Conservation (phyloP, 64 coral and sea anemone species). For the Montipora sp. region DNA sequence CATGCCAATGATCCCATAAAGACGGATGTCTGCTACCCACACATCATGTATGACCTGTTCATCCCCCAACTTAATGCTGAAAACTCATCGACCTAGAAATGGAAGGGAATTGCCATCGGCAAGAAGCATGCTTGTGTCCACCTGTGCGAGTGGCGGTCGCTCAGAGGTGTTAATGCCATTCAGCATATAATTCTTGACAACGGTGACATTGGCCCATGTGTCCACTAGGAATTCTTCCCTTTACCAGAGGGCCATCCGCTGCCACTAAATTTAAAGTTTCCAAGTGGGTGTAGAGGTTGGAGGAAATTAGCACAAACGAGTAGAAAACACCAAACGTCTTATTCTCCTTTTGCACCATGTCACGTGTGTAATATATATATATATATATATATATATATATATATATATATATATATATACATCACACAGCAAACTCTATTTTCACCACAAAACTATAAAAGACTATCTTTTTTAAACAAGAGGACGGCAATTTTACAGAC, state of each 20-base stretch:
- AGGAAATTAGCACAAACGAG: too few species aligned
- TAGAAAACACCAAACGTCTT: too few species aligned
- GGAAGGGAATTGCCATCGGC: conserved; percentile 22
- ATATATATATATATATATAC: too few species aligned
- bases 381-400: too few species aligned
- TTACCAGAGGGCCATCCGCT: conserved; percentile 20
- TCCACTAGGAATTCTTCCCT: conserved; percentile 9
- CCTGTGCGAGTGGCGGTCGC: neutral
- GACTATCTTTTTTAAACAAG: too few species aligned
- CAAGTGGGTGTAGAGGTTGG: too few species aligned
- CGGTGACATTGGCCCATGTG: conserved; percentile 31
- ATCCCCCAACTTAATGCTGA: neutral
- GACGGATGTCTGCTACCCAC: conserved; percentile 47
- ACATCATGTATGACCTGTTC: neutral
- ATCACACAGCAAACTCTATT: too few species aligned
- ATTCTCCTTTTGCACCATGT: too few species aligned
- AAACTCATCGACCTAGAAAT: conserved; percentile 13
- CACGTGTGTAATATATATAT: too few species aligned
- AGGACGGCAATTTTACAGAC: too few species aligned
- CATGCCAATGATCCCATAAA: conserved; percentile 52
- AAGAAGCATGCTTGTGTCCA: conserved; percentile 13
- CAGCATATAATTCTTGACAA: conserved; percentile 2
- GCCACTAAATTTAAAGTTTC: too few species aligned
- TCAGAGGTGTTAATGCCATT: neutral
- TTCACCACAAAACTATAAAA: too few species aligned